Evolutionary conservation across 2,797 vertebrate species (phyloP), one percentile per base, ranked within the genome.

Genomic region (Pelobates cultripes): DNA sequence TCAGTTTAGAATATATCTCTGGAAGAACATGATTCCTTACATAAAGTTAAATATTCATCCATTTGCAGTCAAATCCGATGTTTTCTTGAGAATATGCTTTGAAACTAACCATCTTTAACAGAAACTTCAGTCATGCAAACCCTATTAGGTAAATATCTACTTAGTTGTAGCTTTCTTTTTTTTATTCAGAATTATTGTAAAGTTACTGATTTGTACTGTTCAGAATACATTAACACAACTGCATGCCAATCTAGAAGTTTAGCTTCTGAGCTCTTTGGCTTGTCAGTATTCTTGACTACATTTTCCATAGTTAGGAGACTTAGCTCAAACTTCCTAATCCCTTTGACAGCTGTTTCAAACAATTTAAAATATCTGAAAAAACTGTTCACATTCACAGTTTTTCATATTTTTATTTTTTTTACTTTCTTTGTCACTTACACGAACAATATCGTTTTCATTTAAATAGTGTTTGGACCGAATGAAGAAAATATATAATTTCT

Each of bases 341-440:
- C 57, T 70, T 41, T 79, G 82, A 84, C 73, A 84, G 77, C 72
- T 71, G n/a, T 79, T 83, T 83, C 55, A 61, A 75, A 74, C 66
- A 63, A 64, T 70, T 47, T 63, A 4, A 79, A 51, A 55, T 74
- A 13, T 63, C 78, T n/a, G 61, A 66, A 47, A 74, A 60, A 73
- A 15, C 1, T 6, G 7, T 53, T 44, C 40, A 42, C 70, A 75
- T 68, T 53, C n/a, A 53, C 43, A 13, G 43, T 69, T 55, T 41
- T 79, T 79, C 17, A n/a, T 44, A 43, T 63, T 15, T 28, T 42
- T 43, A 13, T 75, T 63, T 75, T 41, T 53, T n/a, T n/a, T n/a
- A 13, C 63, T 63, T 64, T 15, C n/a, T 43, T 41, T 53, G n/a
- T 72, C 70, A 40, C 28, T 28, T 64, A 64, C 17, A 64, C 40